Base-by-base conservation (phyloP, 30 jellyfish, hydroid and myxozoan genomes). In the Mastigias papua region DNA sequence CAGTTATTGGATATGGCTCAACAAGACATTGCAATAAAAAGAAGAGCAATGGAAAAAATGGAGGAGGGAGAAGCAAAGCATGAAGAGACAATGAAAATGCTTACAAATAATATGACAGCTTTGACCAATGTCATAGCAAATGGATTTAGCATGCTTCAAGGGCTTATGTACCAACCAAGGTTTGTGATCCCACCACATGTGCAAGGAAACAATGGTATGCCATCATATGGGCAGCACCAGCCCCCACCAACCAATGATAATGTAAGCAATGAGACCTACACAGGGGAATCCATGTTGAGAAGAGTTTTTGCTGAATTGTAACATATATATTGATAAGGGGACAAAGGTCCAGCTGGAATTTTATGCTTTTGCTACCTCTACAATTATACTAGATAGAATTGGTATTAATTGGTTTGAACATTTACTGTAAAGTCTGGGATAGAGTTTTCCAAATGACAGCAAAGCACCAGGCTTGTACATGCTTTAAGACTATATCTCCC, bases 1-100 rank as follows among this genome's bases (percentile, higher is more conserved):
- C 84, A 72, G 84, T 64, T 72, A 46, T 72, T 72, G 68, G 84
- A 72, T 72, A 21, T 46, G 25, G 84, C 84, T n/a, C 66, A 72
- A 25, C 84, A 72, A 30, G 84, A 72, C 11, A 72, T 72, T 20
- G 33, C 29, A 37, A 16, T 72, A 23, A 72, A 72, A 46, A 72
- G 68, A 72, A 72, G 35, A 72, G 68, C 68, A 32, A 46, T 72
- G 66, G 84, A 72, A 20, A 72, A 46, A 34, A 72, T 72, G 66
- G 84, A 72, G 42, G 84, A 37, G 69, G 32, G 69, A 37, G 84
- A 72, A 46, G 37, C 27, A 68, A 72, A 46, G 84, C 84, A 72
- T 37, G 84, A 72, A 72, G 69, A 72, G 35, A 34, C 32, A 33
- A 72, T 72, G 66, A 72, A 72, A 72, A 72, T 67, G 46, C 50